A percentile compares a stretch with the other conserved stretches of the same genome.
These are phyloP conservation scores for Plutella xylostella DNA, from an alignment of 2,888 invertebrate genomes.

Conservation along the genomic window DNA sequence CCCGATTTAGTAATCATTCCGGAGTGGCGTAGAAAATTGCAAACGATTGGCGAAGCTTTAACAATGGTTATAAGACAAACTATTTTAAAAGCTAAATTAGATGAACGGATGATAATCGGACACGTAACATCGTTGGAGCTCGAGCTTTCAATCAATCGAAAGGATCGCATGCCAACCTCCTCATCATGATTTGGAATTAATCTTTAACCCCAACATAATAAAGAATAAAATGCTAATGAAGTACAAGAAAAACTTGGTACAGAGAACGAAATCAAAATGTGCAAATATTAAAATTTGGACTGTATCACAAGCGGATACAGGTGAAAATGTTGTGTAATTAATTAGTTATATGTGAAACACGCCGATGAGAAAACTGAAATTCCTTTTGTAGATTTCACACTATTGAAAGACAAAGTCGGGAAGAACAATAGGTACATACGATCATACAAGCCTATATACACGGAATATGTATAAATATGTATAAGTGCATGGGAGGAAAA, in stretches of 20 bases:
- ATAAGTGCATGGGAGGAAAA: no score
- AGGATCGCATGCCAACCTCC: slow-evolving; percentile 10
- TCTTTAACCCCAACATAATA: not conserved
- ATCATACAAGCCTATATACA: no score
- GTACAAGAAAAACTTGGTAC: not conserved
- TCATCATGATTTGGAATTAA: not conserved
- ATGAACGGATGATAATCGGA: slow-evolving; percentile 42
- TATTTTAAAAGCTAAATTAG: slow-evolving; percentile 44
- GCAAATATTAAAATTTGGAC: no score
- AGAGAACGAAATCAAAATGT: not conserved
- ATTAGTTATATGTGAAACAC: not conserved
- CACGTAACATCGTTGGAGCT: slow-evolving; percentile 42
- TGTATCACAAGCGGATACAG: no score
- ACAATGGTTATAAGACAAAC: slow-evolving; percentile 33
- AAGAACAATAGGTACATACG: no score
- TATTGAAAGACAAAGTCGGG: no score
- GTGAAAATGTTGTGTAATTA: no score
- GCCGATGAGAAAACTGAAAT: slow-evolving; percentile 15
- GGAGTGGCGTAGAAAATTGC: slow-evolving; percentile 24
- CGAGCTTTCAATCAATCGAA: slow-evolving; percentile 45
- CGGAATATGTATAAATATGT: no score
- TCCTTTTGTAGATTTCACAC: slow-evolving; percentile 21
- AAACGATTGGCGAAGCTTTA: slow-evolving; percentile 24
- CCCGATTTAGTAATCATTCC: slow-evolving; percentile 9
- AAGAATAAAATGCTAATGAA: not conserved